phyloP scores from a whole-genome alignment of 2,888 invertebrate genomes.

The Amphimallon solstitiale region DNA sequence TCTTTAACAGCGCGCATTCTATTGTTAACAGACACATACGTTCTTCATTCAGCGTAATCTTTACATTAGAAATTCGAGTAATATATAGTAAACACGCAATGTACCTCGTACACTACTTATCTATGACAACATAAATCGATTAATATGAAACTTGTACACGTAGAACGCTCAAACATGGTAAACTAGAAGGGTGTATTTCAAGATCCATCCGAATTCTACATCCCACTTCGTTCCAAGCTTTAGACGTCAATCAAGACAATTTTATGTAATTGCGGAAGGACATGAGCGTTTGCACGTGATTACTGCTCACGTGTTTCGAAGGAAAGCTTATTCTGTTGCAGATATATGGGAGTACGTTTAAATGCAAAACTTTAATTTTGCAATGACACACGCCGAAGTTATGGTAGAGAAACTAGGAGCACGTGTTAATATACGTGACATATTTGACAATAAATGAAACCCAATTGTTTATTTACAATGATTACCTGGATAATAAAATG shows the following conservation, averaged over 20 bases:
- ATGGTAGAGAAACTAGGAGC: neutral
- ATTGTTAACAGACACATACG: too few relatives aligned
- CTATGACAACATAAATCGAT: too few relatives aligned
- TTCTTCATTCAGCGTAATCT: too few relatives aligned
- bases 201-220: too few relatives aligned
- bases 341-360: neutral
- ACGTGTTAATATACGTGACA: slow-evolving; percentile 13
- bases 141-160: too few relatives aligned
- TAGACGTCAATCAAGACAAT: neutral
- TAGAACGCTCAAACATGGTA: too few relatives aligned
- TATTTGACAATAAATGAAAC: neutral
- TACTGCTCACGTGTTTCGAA: slow-evolving; percentile 1
- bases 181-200: too few relatives aligned
- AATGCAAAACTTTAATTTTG: slow-evolving; percentile 3
- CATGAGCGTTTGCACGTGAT: slow-evolving; percentile 9
- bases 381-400: slow-evolving; percentile 2
- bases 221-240: too few relatives aligned
- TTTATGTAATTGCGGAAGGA: slow-evolving; percentile 21
- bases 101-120: too few relatives aligned
- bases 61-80: too few relatives aligned
- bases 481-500: neutral
- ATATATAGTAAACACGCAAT: too few relatives aligned
- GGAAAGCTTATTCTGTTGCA: neutral
- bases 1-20: too few relatives aligned
- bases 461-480: slow-evolving; percentile 7